phyloP scores from a whole-genome alignment of 2,113 vertebrate genomes.

The Nerophis ophidion region DNA sequence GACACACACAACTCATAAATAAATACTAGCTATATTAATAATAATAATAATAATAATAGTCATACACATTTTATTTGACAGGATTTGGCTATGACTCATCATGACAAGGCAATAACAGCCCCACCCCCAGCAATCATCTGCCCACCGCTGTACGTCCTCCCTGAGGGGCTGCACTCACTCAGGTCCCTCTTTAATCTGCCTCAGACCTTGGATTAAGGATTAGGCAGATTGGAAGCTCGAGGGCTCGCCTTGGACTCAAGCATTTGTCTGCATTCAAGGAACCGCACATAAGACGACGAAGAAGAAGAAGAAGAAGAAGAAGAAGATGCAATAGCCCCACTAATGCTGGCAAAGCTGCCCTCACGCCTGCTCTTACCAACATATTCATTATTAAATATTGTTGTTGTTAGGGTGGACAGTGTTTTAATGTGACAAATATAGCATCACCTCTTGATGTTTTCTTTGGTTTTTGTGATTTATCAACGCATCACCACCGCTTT shows the following conservation, averaged over 20 bases:
- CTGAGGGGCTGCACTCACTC: conserved; percentile 25
- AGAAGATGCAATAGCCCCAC: conserved; percentile 32
- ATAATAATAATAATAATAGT: too few relatives aligned
- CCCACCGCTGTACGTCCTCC: conserved; percentile 13
- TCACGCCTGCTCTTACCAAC: conserved; percentile 10
- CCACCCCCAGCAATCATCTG: conserved; percentile 3
- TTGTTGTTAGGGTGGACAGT: background rate
- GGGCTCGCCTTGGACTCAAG: conserved; percentile 24
- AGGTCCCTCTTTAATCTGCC: conserved; percentile 57
- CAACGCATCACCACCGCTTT: too few relatives aligned
- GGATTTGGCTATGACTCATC: background rate
- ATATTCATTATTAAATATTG: conserved; percentile 45
- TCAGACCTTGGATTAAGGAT: conserved; percentile 64
- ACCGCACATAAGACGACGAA: conserved; percentile 36
- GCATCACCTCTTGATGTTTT: too few relatives aligned
- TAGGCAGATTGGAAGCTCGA: conserved; percentile 33
- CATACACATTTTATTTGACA: too few relatives aligned
- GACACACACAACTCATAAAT: too few relatives aligned
- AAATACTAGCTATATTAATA: too few relatives aligned
- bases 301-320: conserved; percentile 2
- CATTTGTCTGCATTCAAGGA: conserved; percentile 49
- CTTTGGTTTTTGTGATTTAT: too few relatives aligned
- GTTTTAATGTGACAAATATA: too few relatives aligned
- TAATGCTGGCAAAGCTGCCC: conserved; percentile 32
- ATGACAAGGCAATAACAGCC: conserved; percentile 2